A percentile compares a stretch with the other conserved stretches of the same genome.
Evolutionary conservation across 2,797 vertebrate species (phyloP).

Genomic region (Mallotus villosus): DNA sequence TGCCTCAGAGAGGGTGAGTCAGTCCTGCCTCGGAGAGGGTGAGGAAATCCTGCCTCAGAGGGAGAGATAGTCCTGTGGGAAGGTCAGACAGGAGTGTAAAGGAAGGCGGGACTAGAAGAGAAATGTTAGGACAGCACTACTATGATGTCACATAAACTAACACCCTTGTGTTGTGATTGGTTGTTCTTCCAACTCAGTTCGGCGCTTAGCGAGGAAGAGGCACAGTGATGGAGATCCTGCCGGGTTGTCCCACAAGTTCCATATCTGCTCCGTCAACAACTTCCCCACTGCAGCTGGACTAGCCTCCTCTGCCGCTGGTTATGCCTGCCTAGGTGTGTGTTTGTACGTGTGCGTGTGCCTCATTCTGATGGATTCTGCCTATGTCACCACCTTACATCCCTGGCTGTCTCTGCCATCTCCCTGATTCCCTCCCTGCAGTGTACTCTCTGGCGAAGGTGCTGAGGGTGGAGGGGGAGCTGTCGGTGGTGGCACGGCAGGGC

Average conservation of each 20-base stretch:
- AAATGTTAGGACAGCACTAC: background rate
- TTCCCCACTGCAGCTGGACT: conserved; percentile 95
- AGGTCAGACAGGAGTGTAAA: background rate
- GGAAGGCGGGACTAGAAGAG: background rate
- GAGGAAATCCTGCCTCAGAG: conserved; percentile 37
- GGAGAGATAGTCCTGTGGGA: background rate
- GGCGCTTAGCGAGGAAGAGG: conserved; percentile 84
- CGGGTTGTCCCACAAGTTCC: conserved; percentile 82
- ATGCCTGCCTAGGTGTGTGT: conserved; percentile 86
- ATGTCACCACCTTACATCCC: background rate
- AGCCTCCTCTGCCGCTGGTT: conserved; percentile 93
- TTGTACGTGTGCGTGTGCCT: too few species aligned
- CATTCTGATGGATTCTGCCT: background rate
- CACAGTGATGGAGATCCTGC: conserved; percentile 53
- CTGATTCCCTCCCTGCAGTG: conserved; percentile 66
- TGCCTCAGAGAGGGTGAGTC: conserved; percentile 88
- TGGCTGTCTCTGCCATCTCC: background rate
- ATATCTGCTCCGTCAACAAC: conserved; percentile 90
- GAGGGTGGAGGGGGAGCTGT: conserved; percentile 86
- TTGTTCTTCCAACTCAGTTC: conserved; percentile 69
- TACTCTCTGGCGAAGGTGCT: conserved; percentile 83
- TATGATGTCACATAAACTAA: too few species aligned
- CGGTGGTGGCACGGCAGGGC: conserved; percentile 86
- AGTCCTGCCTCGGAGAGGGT: conserved; percentile 76
- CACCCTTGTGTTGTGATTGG: conserved; percentile 9